Evolutionary conservation across 2,797 vertebrate genomes (phyloP), one percentile per base, ranked within the genome.

Genomic region (Novumbra hubbsi): DNA sequence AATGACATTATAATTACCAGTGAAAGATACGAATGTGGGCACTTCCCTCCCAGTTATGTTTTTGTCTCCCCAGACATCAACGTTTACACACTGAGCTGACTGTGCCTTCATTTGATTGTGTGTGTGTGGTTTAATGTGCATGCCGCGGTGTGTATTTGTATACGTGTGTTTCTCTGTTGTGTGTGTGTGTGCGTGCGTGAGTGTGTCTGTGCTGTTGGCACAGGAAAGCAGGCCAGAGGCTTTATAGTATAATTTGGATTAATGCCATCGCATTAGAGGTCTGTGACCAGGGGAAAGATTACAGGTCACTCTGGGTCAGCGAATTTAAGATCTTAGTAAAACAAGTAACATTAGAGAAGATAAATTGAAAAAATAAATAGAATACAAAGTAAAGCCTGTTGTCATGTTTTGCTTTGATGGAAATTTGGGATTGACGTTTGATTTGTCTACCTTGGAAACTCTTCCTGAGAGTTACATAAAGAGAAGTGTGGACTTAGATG

Each of bases 211-310:
- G 3, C 55, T 32, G 55, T 70, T 21, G 19, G 52, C n/a, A 11
- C 52, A 21, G 52, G 48, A 68, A 71, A n/a, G 48, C 71, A 71
- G 69, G 45, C 15, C 24, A 48, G 2, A 2, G 63, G 52, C 27
- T 76, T 67, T 73, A 50, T 32, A 65, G 7, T 60, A 64, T 57
- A 32, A 64, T 57, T 52, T 34, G 68, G 67, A 49, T 68, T 27
- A 68, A 55, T 21, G 52, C 19, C 12, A 21, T 21, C 67, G 66
- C 71, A 71, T 71, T 76, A 24, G 28, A 70, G 62, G 21, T 71
- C 41, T 66, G 68, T 70, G 73, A 84, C 65, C 73, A 77, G 41
- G n/a, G 76, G 69, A 64, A 76, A 81, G 76, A 81, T 76, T 21
- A 28, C 55, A 34, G 69, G 75, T 80, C 48, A 55, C 24, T 55